These are phyloP conservation scores for Trichacis sp. DNA, from an alignment of 2,888 invertebrate species.

Conservation along the genomic window DNA sequence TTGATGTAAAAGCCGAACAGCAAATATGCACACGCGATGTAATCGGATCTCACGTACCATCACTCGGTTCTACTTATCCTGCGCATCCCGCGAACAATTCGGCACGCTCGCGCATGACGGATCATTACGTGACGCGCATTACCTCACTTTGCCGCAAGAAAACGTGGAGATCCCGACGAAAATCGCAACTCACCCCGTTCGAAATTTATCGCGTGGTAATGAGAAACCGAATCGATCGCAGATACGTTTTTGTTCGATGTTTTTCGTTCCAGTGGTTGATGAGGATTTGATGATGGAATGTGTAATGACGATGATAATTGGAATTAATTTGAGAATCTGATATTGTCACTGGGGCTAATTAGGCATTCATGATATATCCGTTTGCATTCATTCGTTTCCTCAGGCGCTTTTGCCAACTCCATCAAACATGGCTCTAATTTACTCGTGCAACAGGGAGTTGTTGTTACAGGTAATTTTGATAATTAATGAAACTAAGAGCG, in stretches of 20 bases:
- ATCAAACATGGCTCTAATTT: not conserved
- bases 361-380: not conserved
- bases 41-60: constrained; percentile 37
- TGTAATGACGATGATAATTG: not conserved
- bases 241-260: not conserved
- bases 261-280: not conserved
- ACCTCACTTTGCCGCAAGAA: constrained; percentile 27
- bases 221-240: not conserved
- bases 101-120: constrained; percentile 31
- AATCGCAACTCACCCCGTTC: not conserved
- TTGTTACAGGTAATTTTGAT: not conserved
- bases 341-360: not conserved
- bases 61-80: constrained; percentile 27
- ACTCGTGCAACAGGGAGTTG: not conserved
- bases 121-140: constrained; percentile 40
- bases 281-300: not conserved
- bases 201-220: not conserved
- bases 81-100: constrained; percentile 15
- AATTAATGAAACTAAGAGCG: not conserved
- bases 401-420: not conserved
- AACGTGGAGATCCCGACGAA: not conserved
- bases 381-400: not conserved
- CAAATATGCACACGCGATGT: constrained; percentile 30
- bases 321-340: not conserved
- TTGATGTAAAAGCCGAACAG: constrained; percentile 22